Evolutionary conservation across 2,113 vertebrate species (phyloP), one percentile per base, ranked within the genome.

Genomic region (Dicaeum eximium): DNA sequence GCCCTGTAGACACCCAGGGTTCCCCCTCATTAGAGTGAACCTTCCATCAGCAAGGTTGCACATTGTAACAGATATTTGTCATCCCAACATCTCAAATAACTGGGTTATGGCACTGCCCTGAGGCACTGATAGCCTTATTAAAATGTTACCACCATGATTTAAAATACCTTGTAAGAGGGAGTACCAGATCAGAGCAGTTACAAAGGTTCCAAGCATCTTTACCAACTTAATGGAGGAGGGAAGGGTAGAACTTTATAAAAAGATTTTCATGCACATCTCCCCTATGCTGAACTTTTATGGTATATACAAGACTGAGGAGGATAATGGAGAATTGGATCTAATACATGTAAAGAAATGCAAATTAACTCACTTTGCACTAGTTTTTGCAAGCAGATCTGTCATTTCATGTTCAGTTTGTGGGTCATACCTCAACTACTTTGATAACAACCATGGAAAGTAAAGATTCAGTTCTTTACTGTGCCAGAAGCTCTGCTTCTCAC

Each of bases 401-500:
- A 1, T 85, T 94, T 93, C 54, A 30, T 74, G 66, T 90, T 95
- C 62, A 62, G 20, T 83, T 61, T 90, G 58, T 90, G 33, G 90
- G 35, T 73, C 66, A 80, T 58, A 70, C 53, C 74, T 67, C 74
- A 83, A 50, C 35, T 83, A 21, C 73, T 85, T 94, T 82, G 78
- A 58, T 91, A 95, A 62, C 74, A 82, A 82, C 60, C 38, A 73
- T 42, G 50, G 30, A 57, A 88, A 78, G 73, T 70, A 78, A 86
- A 80, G 72, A 64, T 84, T 83, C 10, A 9, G 42, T 77, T 91
- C 50, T 73, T 65, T 20, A 28, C 64, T 58, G 37, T 79, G 77
- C 65, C 83, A 95, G 78, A 91, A 95, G 61, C 51, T 92, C 16
- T 75, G 31, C 72, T 87, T 65, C 91, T 87, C 66, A 42, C 81